Conservation (phyloP, 2,113 vertebrate species). For the Lepus timidus region DNA sequence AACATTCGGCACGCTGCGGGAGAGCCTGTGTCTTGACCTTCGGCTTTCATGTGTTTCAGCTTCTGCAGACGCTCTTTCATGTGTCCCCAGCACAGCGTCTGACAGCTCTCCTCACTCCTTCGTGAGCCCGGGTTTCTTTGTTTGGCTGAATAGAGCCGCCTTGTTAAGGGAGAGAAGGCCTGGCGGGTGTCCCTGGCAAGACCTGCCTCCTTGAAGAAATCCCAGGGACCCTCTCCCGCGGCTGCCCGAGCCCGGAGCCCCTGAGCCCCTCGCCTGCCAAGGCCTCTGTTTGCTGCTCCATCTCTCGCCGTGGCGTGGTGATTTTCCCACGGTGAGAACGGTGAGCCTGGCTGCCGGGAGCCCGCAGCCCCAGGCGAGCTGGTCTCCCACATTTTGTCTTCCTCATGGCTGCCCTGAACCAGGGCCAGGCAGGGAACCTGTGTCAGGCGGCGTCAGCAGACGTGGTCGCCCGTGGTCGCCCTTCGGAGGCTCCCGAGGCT, state of each 20-base stretch:
- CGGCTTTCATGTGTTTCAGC: constrained; percentile 11
- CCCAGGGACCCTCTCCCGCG: constrained; percentile 47
- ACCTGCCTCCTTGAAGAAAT: constrained; percentile 72
- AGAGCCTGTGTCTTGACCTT: constrained; percentile 55
- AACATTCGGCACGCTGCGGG: rapidly evolving
- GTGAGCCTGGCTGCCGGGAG: background rate
- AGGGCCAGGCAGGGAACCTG: too few species aligned
- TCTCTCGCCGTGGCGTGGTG: background rate
- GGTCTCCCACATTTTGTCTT: background rate
- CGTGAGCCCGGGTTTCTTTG: constrained; percentile 49
- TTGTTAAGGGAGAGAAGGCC: constrained; percentile 61
- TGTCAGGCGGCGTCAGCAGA: background rate
- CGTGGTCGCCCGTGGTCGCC: too few species aligned
- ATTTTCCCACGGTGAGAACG: background rate
- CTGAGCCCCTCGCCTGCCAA: background rate
- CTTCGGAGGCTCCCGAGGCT: background rate
- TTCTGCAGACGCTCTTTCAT: constrained; percentile 35
- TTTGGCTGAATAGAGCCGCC: constrained; percentile 75
- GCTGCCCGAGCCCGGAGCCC: background rate
- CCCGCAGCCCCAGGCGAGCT: rapidly evolving
- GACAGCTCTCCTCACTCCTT: constrained; percentile 59
- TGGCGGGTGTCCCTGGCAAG: constrained; percentile 59
- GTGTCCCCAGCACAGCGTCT: constrained; percentile 48
- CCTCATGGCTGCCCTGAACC: background rate
- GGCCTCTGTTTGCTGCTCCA: background rate